These are phyloP conservation scores for Meganola albula DNA, from an alignment of 2,888 invertebrate species.

Conservation along the genomic window DNA sequence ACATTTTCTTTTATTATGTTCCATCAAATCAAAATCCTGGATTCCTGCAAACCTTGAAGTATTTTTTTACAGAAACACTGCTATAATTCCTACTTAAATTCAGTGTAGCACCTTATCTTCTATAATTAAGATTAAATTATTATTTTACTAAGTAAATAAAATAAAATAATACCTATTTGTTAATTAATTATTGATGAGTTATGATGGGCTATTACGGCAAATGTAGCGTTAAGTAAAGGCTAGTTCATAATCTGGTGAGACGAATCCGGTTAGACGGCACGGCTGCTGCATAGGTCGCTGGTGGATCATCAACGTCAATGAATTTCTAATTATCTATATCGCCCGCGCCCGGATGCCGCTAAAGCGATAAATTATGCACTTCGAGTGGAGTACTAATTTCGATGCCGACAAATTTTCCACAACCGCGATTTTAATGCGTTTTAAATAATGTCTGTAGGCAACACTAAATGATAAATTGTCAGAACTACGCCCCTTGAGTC, in stretches of 20 bases:
- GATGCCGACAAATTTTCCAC: constrained; percentile 76
- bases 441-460: constrained; percentile 77
- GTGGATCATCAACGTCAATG: constrained; percentile 55
- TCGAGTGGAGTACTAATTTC: constrained; percentile 70
- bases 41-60: no score
- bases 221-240: constrained; percentile 5
- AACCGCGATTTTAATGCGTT: constrained; percentile 76
- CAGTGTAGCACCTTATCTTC: no score
- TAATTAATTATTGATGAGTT: no score
- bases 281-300: constrained; percentile 16
- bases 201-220: no score
- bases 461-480: constrained; percentile 77
- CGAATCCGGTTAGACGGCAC: constrained; percentile 7
- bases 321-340: constrained; percentile 65
- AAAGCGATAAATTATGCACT: constrained; percentile 74
- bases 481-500: constrained; percentile 67
- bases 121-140: no score
- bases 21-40: no score
- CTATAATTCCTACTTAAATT: no score
- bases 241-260: constrained; percentile 11
- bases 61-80: no score
- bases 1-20: no score
- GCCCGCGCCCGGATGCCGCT: constrained; percentile 56
- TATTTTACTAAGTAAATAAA: no score
- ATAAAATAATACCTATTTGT: no score